Evolutionary conservation across 2,888 invertebrate species (phyloP), one percentile per base, ranked within the genome.

Genomic region (Drosophila formosana): DNA sequence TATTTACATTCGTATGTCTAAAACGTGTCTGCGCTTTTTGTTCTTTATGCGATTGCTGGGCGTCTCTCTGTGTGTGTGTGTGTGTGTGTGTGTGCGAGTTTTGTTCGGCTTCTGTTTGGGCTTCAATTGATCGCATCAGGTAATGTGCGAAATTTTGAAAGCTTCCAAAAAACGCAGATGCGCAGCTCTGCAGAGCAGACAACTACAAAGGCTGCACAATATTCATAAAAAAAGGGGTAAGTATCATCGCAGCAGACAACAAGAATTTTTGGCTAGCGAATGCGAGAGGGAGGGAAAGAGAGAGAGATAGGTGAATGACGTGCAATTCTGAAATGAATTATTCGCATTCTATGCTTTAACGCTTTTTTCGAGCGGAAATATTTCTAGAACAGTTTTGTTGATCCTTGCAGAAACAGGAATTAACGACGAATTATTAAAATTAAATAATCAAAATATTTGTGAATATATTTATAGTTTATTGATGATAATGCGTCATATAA

Each of bases 11-110:
- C 3, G 52, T 52, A 78, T 84, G 76, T 72, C 73, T 72, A 78
- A 87, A 87, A 87, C 82, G 76, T 81, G 82, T 83, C 87, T 87
- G 79, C 30, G 53, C 65, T 76, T 75, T 75, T 72, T 75, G 57
- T 45, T 66, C 62, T 64, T 47, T 51, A 41, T 32, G 13, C 32
- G 39, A 28, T 5, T 28, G 28, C 28, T 28, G 28, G 4, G 1
- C 28, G 28, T 0, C 4, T 28, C 1, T 32, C 4, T 28, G 7
- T 32, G 34, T 11, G 3, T 9, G 34, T 11, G 9, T 34, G 34
- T 34, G 11, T 4, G 11, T 11, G 18, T 7, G 7, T 18, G 11
- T 18, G 18, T 53, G 52, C 64, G 65, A 55, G 66, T 63, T 70
- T 66, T 65, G 66, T 65, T 37, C 66, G 4, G 37, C 52, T 55